Conservation (phyloP, 2,113 vertebrate genomes). For the Ptilorrhoa leucosticta region DNA sequence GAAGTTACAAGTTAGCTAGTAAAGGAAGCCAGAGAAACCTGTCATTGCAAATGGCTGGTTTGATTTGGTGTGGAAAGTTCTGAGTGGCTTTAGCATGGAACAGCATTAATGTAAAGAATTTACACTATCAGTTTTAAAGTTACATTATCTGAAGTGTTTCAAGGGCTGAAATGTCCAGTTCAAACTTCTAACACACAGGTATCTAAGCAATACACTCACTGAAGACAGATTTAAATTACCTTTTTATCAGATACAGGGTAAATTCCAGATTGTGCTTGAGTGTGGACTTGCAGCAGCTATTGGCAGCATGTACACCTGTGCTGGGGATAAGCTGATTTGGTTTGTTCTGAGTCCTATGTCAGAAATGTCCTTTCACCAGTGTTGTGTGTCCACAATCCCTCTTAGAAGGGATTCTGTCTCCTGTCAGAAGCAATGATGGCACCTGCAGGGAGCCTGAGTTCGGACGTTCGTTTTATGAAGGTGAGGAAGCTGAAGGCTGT, state of each 20-base stretch:
- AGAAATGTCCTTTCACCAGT: not conserved
- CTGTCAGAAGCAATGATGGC: not conserved
- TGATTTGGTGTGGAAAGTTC: not conserved
- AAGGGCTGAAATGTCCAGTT: not conserved
- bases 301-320: accelerated
- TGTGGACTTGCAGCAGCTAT: not conserved
- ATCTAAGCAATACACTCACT: not conserved
- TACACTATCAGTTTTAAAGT: not conserved
- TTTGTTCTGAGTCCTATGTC: not conserved
- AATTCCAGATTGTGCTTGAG: not conserved
- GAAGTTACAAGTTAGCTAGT: conserved; percentile 3
- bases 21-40: conserved; percentile 9
- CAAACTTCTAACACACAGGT: not conserved
- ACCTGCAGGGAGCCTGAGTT: not conserved
- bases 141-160: not conserved
- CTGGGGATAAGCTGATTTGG: not conserved
- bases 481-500: not conserved
- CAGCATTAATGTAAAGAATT: not conserved
- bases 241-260: not conserved
- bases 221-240: not conserved
- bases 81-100: not conserved
- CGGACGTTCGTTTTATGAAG: not conserved
- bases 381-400: not conserved
- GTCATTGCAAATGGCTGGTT: conserved; percentile 5
- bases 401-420: not conserved